A percentile compares a stretch with the other conserved stretches of the same genome.
phyloP scores from a whole-genome alignment of 2,888 invertebrate species.

The Drosophila affinis region DNA sequence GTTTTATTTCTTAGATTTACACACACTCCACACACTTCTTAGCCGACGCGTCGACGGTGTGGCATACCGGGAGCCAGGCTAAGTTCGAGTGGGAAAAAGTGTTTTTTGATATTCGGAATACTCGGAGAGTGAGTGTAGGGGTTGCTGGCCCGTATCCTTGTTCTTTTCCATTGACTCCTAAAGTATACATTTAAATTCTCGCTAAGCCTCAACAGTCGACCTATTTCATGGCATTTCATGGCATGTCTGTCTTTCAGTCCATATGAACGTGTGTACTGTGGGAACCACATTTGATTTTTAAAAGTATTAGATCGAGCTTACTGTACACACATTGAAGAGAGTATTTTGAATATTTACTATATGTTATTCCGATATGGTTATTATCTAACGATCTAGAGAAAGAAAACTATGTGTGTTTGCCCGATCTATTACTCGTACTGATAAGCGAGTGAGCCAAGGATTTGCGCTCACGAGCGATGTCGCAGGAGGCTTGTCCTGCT shows the following conservation, averaged over 20 bases:
- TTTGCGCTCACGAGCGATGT: no score
- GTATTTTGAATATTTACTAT: no score
- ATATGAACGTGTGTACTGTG: not conserved
- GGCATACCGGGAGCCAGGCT: not conserved
- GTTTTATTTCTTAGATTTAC: slow-evolving; percentile 25
- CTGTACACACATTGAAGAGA: not conserved
- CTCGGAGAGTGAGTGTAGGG: not conserved
- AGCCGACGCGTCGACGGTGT: slow-evolving; percentile 2
- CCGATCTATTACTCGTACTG: no score
- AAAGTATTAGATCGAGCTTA: not conserved
- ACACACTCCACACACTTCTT: slow-evolving; percentile 26
- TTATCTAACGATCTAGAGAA: not conserved
- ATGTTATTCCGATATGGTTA: no score
- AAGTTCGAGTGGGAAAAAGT: not conserved
- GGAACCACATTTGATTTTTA: not conserved
- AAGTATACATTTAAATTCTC: not conserved
- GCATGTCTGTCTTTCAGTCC: not conserved
- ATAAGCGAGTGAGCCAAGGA: no score
- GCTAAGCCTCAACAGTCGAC: not conserved
- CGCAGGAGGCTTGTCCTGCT: no score
- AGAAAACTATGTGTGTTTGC: no score
- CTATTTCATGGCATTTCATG: not conserved
- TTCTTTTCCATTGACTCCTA: not conserved
- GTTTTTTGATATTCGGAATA: not conserved
- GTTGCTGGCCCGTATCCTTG: not conserved